Percentiles rank a stretch among this genome's conserved stretches.
Conservation (phyloP, 23 tunicate genomes). For the Botrylloides violaceus region DNA sequence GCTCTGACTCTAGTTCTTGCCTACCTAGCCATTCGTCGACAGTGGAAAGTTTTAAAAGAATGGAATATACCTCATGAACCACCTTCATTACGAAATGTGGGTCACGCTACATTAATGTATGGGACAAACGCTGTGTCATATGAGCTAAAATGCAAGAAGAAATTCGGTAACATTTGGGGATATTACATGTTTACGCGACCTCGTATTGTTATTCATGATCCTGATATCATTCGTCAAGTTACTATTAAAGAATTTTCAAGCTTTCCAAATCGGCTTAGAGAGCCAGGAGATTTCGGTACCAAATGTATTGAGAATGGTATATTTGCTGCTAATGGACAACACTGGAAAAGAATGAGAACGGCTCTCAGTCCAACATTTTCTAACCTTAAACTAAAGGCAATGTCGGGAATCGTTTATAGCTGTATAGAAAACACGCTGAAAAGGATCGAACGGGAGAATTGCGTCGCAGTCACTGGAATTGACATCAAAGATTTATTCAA, state of each 20-base stretch:
- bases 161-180: not conserved
- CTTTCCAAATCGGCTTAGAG: slow-evolving; percentile 11
- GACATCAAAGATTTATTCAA: slow-evolving; percentile 41
- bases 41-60: not conserved
- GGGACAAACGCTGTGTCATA: not conserved
- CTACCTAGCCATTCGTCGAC: not conserved
- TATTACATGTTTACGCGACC: not conserved
- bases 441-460: not conserved
- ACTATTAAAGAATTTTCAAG: slow-evolving; percentile 1
- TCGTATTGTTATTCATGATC: not conserved
- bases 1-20: not conserved
- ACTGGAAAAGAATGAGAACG: slow-evolving; percentile 63
- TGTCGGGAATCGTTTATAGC: slow-evolving; percentile 49
- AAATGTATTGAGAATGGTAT: slow-evolving; percentile 42
- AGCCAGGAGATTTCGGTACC: slow-evolving; percentile 14
- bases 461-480: slow-evolving; percentile 32
- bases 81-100: not conserved
- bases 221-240: not conserved
- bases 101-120: not conserved
- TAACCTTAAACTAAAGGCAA: slow-evolving; percentile 48
- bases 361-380: slow-evolving; percentile 66
- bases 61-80: not conserved
- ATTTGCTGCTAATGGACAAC: slow-evolving; percentile 37
- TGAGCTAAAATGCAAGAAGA: not conserved
- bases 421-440: slow-evolving; percentile 31